Evolutionary conservation across 2,888 invertebrate genomes (phyloP).

Genomic region (Globia sparganii): DNA sequence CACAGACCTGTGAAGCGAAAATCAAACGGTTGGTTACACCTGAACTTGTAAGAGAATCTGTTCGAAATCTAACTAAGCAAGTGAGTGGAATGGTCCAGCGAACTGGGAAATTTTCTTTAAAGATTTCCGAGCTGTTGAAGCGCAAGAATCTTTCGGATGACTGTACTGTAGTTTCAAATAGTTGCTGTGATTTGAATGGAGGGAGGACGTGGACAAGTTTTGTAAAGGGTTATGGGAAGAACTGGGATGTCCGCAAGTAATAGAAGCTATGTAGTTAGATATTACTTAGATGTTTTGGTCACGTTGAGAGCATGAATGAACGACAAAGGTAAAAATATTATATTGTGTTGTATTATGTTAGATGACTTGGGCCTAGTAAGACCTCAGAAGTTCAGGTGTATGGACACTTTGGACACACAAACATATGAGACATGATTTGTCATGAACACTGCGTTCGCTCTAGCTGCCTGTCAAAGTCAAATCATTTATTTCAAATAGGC

Average conservation of each 20-base stretch:
- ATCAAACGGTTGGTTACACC: constrained; percentile 44
- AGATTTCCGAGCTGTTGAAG: constrained; percentile 54
- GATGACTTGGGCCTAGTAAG: neutral
- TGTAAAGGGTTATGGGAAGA: neutral
- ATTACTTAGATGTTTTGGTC: too few species aligned
- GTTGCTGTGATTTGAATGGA: constrained; percentile 4
- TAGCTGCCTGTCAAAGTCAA: too few species aligned
- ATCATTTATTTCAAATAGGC: too few species aligned
- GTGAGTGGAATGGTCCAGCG: constrained; percentile 32
- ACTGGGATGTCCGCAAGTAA: too few species aligned
- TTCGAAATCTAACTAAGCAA: constrained; percentile 47
- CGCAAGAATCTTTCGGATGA: constrained; percentile 40
- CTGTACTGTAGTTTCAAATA: constrained; percentile 39
- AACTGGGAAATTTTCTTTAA: constrained; percentile 65
- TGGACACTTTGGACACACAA: neutral
- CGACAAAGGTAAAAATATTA: neutral
- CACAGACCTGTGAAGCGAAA: constrained; percentile 40
- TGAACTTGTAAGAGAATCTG: constrained; percentile 48
- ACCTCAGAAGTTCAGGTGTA: neutral
- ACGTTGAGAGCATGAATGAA: neutral
- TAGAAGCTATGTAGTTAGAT: too few species aligned
- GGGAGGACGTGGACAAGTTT: neutral
- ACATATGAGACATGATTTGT: neutral
- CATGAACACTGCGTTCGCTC: neutral
- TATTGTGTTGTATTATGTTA: neutral